Percentiles rank a stretch among this genome's conserved stretches.
These are phyloP conservation scores for Nematostella vectensis DNA, from an alignment of 92 coral and sea anemone genomes.

Conservation along the genomic window DNA sequence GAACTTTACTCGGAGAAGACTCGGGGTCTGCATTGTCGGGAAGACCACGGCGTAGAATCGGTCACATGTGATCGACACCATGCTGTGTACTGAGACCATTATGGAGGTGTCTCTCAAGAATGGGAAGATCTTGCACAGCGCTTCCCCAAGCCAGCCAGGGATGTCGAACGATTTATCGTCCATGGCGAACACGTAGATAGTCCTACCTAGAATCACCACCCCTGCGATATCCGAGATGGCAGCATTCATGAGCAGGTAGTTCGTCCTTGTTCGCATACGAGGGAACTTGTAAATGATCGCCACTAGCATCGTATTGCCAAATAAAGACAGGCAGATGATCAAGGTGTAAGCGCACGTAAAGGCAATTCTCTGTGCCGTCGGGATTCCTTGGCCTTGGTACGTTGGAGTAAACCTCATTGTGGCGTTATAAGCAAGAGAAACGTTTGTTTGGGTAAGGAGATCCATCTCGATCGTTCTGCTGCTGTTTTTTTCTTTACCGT, in stretches of 20 bases:
- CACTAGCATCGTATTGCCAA: not conserved
- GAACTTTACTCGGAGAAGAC: not conserved
- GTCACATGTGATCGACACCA: constrained; percentile 9
- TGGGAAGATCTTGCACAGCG: constrained; percentile 40
- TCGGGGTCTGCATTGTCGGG: not conserved
- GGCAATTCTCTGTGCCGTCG: not conserved
- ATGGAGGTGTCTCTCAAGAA: constrained; percentile 7
- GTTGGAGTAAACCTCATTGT: too few species aligned
- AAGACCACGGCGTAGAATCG: constrained; percentile 12
- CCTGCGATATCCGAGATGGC: not conserved
- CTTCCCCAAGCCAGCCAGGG: constrained; percentile 1
- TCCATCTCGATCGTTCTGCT: too few species aligned
- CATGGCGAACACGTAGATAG: not conserved
- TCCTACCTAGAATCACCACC: not conserved
- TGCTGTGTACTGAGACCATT: constrained; percentile 7
- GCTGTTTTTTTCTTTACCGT: too few species aligned
- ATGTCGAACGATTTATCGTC: not conserved
- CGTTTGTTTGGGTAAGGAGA: too few species aligned
- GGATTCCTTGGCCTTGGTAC: not conserved
- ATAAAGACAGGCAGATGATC: not conserved
- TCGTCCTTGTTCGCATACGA: not conserved
- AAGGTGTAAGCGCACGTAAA: not conserved
- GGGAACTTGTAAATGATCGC: not conserved
- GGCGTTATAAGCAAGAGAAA: too few species aligned
- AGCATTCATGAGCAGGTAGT: not conserved